phyloP scores from a whole-genome alignment of 2,797 vertebrate species.

The Rhynchonycteris naso region DNA sequence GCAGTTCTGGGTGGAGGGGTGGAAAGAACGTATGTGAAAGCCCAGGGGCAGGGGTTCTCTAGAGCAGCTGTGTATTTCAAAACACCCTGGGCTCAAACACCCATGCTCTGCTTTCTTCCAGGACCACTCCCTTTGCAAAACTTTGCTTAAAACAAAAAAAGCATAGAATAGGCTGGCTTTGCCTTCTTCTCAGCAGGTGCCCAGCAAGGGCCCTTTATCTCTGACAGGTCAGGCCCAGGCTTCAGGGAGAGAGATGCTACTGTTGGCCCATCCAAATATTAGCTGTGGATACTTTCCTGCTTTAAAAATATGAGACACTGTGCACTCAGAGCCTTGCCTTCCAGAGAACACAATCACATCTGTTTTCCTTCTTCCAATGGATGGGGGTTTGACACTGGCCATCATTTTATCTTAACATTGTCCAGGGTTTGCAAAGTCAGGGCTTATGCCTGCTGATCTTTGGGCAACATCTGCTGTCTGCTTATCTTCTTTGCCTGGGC shows the following conservation, averaged over 20 bases:
- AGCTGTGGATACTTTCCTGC: conserved; percentile 62
- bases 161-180: background rate
- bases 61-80: background rate
- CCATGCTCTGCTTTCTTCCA: background rate
- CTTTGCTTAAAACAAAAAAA: conserved; percentile 18
- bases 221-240: background rate
- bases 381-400: background rate
- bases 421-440: background rate
- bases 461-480: background rate
- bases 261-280: conserved; percentile 72
- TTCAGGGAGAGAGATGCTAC: background rate
- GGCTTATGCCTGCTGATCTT: background rate
- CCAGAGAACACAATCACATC: conserved; percentile 40
- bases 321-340: conserved; percentile 1
- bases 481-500: background rate
- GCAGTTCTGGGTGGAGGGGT: background rate
- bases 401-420: background rate
- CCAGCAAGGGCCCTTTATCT: conserved; percentile 60
- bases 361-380: conserved; percentile 50
- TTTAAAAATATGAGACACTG: conserved; percentile 56
- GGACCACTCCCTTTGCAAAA: conserved; percentile 55
- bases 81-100: background rate
- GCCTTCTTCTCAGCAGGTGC: conserved; percentile 44
- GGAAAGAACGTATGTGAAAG: background rate
- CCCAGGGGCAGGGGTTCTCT: background rate